Evolutionary conservation across 2,888 invertebrate genomes (phyloP), one percentile per base, ranked within the genome.

Genomic region (Piscicola geometra): DNA sequence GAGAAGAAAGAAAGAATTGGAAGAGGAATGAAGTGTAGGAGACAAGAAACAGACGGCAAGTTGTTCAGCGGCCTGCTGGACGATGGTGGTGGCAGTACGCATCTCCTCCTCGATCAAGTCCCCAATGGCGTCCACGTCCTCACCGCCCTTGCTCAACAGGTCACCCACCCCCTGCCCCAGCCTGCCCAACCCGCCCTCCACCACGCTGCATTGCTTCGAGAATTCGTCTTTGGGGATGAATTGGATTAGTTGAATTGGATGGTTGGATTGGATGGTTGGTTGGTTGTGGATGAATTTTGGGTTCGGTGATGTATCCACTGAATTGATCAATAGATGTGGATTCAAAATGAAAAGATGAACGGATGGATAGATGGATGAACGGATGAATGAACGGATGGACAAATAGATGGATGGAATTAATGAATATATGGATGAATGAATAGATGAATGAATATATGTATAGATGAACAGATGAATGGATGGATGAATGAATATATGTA

Each of bases 21-120:
- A n/a, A n/a, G n/a, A n/a, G n/a, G n/a, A n/a, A n/a, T n/a, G n/a
- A n/a, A n/a, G n/a, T n/a, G n/a, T n/a, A n/a, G n/a, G n/a, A n/a
- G n/a, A n/a, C n/a, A n/a, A n/a, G n/a, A n/a, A n/a, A 56, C 75
- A 50, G 33, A 75, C 75, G 15, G 75, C 75, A 1, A 75, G 25
- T 32, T 69, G 5, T 3, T 56, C 60, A 56, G 60, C 60, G 5
- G 60, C 60, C n/a, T 56, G 21, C n/a, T 56, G 60, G n/a, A 56
- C 60, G 60, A 56, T 56, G 60, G n/a, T 3, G 3, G 60, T 56
- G 25, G 60, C 60, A n/a, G 9, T 56, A 9, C n/a, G 9, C 60
- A 56, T 56, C 25, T 56, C 60, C 60, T 56, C 60, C 60, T 56
- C 60, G 5, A 56, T 56, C 5, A 25, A 5, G 25, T 56, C 60